phyloP scores from a whole-genome alignment of 2,797 vertebrate genomes.

The Crax fasciolata region DNA sequence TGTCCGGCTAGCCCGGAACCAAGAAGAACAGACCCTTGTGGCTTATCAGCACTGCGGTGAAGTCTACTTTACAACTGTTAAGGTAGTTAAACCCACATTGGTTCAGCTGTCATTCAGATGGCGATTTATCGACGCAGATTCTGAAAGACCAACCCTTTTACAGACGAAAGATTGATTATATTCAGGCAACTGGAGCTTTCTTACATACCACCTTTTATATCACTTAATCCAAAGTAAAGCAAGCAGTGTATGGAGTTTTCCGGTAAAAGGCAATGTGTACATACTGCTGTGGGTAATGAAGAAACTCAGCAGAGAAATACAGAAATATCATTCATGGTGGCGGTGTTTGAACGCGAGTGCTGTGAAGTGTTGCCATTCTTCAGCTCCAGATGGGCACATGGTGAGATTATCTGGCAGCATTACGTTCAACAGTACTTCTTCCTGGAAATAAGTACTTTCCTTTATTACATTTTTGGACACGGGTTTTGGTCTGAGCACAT shows the following conservation, averaged over 20 bases:
- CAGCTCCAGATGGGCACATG: background rate
- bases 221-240: background rate
- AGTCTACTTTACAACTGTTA: constrained; percentile 78
- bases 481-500: background rate
- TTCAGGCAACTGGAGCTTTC: background rate
- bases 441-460: background rate
- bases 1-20: constrained; percentile 74
- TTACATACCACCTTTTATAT: background rate
- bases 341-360: background rate
- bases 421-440: background rate
- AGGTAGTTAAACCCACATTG: constrained; percentile 52
- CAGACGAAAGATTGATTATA: background rate
- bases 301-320: background rate
- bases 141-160: background rate
- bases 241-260: background rate
- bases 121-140: background rate
- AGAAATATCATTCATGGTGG: background rate
- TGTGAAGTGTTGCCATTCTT: background rate
- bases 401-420: background rate
- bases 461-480: background rate
- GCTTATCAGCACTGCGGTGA: constrained; percentile 78
- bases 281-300: background rate
- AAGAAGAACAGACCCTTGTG: constrained; percentile 78
- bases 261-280: background rate
- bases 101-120: background rate